Percentiles rank a stretch among this genome's conserved stretches.
Conservation (phyloP, 1,140 invertebrate species). For the Asbolus verrucosus region DNA sequence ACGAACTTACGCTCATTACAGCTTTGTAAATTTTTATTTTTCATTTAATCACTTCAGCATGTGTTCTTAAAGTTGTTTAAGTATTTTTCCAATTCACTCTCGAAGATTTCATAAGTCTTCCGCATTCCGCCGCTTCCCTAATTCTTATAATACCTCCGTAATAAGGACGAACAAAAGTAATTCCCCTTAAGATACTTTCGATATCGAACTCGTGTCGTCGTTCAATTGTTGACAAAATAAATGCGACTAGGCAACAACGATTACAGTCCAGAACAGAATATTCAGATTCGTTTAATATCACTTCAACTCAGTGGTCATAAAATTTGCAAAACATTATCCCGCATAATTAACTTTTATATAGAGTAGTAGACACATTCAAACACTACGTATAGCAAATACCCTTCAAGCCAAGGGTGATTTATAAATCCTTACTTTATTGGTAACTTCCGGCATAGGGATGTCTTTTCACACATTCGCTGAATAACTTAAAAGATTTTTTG, state of each 20-base stretch:
- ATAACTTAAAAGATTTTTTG: too few species aligned
- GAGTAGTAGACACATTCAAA: too few species aligned
- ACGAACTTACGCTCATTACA: constrained; percentile 7
- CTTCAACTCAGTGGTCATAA: too few species aligned
- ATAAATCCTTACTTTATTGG: too few species aligned
- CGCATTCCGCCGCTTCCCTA: constrained; percentile 20
- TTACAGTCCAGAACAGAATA: too few species aligned
- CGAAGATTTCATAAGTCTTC: constrained; percentile 19
- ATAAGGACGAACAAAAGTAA: constrained; percentile 31
- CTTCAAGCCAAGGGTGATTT: too few species aligned
- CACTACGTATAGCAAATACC: too few species aligned
- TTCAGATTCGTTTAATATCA: too few species aligned
- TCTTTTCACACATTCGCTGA: too few species aligned
- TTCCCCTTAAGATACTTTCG: constrained; percentile 23
- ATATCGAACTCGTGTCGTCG: constrained; percentile 16
- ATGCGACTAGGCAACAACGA: neutral
- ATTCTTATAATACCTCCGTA: constrained; percentile 28
- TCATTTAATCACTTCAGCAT: constrained; percentile 14
- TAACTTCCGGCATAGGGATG: too few species aligned
- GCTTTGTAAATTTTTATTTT: constrained; percentile 26
- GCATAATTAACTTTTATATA: too few species aligned
- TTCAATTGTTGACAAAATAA: constrained; percentile 14
- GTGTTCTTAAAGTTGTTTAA: constrained; percentile 6
- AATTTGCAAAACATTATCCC: too few species aligned
- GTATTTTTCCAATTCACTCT: constrained; percentile 21